Base-by-base conservation (phyloP, 1,140 invertebrate species). In the Diuraphis noxia region DNA sequence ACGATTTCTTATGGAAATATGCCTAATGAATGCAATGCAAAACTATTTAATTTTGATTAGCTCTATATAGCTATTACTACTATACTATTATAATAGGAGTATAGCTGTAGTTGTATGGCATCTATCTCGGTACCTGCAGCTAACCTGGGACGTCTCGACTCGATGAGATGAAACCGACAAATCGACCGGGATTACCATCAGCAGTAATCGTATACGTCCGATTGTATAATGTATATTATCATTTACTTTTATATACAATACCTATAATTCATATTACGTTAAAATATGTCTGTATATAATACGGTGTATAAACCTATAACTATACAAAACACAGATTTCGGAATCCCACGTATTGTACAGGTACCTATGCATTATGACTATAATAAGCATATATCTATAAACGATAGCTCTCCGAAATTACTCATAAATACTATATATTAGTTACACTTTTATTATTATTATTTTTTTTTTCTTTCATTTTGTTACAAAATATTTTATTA, bases 381-480 rank as follows among this genome's bases (percentile, higher is more conserved):
- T 34, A 34, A 72, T 72, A 77, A 34, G 25, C 52, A n/a, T 72
- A n/a, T 17, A n/a, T 9, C 21, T 81, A 81, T 81, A 81, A 36
- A 40, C 79, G 36, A 81, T 40, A 81, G 30, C 79, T 25, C 40
- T 84, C 40, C 40, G 23, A 84, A 84, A 84, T 84, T 41, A 41
- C 81, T 84, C 40, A 43, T 84, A 84, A 43, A 84, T 84, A 84
- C 40, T 84, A 49, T 21, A 86, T 21, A 86, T 86, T 86, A 86
- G 84, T 86, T 86, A 86, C 84, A 86, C 84, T 86, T 86, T 36
- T 86, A 86, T 86, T 86, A 86, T 86, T 86, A 84, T 30, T n/a
- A n/a, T 34, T 46, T 46, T 84, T 82, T 30, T 30, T 25, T 19
- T 46, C 21, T 36, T 7, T 72, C 0, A 34, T 84, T 43, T 84